These are phyloP conservation scores for Petrosia ficiformis DNA, from an alignment of 37 sponge, comb jelly and placozoan genomes.

Conservation along the genomic window DNA sequence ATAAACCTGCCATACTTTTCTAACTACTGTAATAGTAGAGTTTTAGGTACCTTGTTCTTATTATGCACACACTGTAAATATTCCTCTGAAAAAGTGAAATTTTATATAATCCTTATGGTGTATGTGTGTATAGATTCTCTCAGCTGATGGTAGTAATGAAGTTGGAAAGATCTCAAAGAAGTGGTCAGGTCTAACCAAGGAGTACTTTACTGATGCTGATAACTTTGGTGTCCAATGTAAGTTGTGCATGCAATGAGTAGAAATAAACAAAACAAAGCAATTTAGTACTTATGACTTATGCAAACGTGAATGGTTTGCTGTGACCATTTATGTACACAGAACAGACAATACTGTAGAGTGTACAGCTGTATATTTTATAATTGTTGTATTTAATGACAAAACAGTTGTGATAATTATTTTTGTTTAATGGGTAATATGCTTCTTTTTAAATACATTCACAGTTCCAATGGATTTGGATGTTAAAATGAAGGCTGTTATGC, in stretches of 20 bases:
- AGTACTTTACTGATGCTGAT: constrained; percentile 95
- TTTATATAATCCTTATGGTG: too few species aligned
- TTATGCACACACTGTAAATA: too few species aligned
- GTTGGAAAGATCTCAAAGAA: constrained; percentile 92
- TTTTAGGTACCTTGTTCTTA: too few species aligned
- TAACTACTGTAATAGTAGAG: too few species aligned
- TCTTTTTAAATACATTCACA: constrained; percentile 11
- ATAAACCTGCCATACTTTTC: too few species aligned
- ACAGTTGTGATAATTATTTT: too few species aligned
- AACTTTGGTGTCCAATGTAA: constrained; percentile 93
- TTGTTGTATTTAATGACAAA: too few species aligned
- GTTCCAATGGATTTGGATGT: constrained; percentile 95
- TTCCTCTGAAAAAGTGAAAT: too few species aligned
- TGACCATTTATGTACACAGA: too few species aligned
- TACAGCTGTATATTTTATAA: too few species aligned
- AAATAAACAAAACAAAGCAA: neutral
- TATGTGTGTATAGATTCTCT: constrained; percentile 55
- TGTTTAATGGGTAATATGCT: neutral
- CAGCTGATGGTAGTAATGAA: constrained; percentile 50
- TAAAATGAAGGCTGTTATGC: constrained; percentile 89
- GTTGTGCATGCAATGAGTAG: constrained; percentile 14
- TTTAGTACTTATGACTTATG: neutral
- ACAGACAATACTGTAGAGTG: too few species aligned
- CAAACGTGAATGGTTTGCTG: too few species aligned
- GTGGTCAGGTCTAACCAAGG: constrained; percentile 91